Base-by-base conservation (phyloP, 2,888 invertebrate species). In the Diadegma fenestrale region DNA sequence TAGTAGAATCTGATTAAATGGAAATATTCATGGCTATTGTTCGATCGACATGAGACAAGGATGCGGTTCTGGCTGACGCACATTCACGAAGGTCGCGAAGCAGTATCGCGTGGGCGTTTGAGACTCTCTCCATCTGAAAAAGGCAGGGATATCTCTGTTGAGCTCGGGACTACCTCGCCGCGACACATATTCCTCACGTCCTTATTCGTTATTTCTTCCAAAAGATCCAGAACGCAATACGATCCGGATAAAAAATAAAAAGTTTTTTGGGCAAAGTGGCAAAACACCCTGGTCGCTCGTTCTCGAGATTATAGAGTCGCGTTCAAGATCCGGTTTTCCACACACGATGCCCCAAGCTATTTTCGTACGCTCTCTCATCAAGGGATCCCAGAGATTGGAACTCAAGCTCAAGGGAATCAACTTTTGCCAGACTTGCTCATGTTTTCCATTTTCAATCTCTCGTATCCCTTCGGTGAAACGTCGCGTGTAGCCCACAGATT, bases 391-490 rank as follows among this genome's bases (percentile, higher is more conserved):
- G 64, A 85, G 51, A 68, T 72, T 72, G 71, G 63, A 86, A 82
- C 72, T 58, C 89, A 89, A 88, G 88, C 88, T 89, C 89, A 89
- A 88, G 89, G 88, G 72, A 77, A 88, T 87, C 88, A 30, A 54
- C 80, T 87, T 87, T 77, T 54, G n/a, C 64, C 69, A 64, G 54
- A 64, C 12, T 77, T 61, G 0, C 45, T 58, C n/a, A 80, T 58
- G 10, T 64, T 75, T 68, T 75, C 22, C 48, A 61, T n/a, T 41
- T 51, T 45, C 61, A 37, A 30, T 76, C 64, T 30, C 26, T 66
- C 8, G 6, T 58, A 43, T 37, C 66, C 43, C 66, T 68, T 26
- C 58, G 19, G 14, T 33, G 3, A 58, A 61, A 71, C 51, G 5
- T 22, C 8, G 14, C 48, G 17, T 33, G 5, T 48, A 71, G 22